phyloP scores from a whole-genome alignment of 2,888 invertebrate species.

The Nephrotoma appendiculata region DNA sequence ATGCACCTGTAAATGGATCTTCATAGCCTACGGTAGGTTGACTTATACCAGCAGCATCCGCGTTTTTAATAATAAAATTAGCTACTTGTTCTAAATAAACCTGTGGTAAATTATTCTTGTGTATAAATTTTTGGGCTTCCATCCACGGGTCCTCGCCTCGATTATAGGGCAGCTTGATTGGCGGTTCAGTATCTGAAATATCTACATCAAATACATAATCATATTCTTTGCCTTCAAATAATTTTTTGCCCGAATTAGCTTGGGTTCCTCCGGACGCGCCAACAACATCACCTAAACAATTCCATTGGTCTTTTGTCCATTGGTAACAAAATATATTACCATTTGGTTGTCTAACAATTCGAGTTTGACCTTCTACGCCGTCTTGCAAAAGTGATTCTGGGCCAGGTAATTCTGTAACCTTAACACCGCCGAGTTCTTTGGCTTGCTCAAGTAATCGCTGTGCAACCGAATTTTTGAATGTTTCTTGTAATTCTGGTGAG shows the following conservation, averaged over 20 bases:
- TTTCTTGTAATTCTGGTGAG: constrained; percentile 40
- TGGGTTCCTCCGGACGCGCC: constrained; percentile 57
- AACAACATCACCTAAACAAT: constrained; percentile 77
- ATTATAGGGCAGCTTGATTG: constrained; percentile 85
- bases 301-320: constrained; percentile 65
- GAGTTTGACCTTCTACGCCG: constrained; percentile 74
- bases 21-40: constrained; percentile 30
- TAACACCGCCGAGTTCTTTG: constrained; percentile 69
- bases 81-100: constrained; percentile 83
- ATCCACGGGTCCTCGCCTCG: constrained; percentile 81
- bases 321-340: constrained; percentile 62
- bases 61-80: constrained; percentile 79
- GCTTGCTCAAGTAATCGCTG: constrained; percentile 43
- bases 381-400: constrained; percentile 59
- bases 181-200: constrained; percentile 76
- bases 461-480: constrained; percentile 59
- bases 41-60: constrained; percentile 21
- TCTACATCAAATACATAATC: constrained; percentile 96
- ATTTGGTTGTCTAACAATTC: constrained; percentile 60
- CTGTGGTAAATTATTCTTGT: constrained; percentile 69
- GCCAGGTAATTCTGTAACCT: constrained; percentile 74
- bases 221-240: constrained; percentile 75
- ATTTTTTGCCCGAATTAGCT: constrained; percentile 52
- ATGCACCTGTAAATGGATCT: constrained; percentile 57
- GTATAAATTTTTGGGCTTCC: constrained; percentile 80